Evolutionary conservation across 2,888 invertebrate genomes (phyloP), one percentile per base, ranked within the genome.

Genomic region (Belgica antarctica): DNA sequence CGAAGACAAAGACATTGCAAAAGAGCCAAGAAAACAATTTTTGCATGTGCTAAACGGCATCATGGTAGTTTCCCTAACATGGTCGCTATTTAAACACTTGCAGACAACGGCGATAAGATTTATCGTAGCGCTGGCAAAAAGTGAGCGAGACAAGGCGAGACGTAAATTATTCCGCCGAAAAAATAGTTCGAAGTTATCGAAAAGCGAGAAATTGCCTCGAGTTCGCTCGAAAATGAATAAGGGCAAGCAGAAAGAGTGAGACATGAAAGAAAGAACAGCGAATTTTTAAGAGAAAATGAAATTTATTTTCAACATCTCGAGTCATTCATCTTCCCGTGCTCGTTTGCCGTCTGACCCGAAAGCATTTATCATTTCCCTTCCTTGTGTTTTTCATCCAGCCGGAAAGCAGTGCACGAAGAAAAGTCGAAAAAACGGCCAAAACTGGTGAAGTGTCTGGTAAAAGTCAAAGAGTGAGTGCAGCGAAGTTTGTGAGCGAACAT

Each of bases 361-460:
- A 46, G 34, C 62, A 62, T 62, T 62, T 62, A 34, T 62, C 62
- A 62, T 62, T 62, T 62, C 59, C 52, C 15, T 24, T 52, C 22
- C 52, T 52, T 15, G 22, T 52, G 10, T 52, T 52, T 31, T 5
- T 31, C 34, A 5, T 31, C 34, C 12, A 31, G 34, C 34, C 12
- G 34, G 12, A 31, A 31, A 31, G 34, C 5, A 31, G n/a, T n/a
- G n/a, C n/a, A n/a, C n/a, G n/a, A 31, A 31, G 12, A 31, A 12
- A 31, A 31, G 34, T 31, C 34, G 34, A 5, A 12, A 31, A 31
- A 31, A n/a, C n/a, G n/a, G n/a, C n/a, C n/a, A n/a, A n/a, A n/a
- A n/a, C n/a, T n/a, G n/a, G n/a, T n/a, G n/a, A n/a, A n/a, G n/a
- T n/a, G n/a, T n/a, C n/a, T n/a, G n/a, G n/a, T n/a, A n/a, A n/a